Base-by-base conservation (phyloP, 2,797 vertebrate species). In the Cichlasoma orientale region DNA sequence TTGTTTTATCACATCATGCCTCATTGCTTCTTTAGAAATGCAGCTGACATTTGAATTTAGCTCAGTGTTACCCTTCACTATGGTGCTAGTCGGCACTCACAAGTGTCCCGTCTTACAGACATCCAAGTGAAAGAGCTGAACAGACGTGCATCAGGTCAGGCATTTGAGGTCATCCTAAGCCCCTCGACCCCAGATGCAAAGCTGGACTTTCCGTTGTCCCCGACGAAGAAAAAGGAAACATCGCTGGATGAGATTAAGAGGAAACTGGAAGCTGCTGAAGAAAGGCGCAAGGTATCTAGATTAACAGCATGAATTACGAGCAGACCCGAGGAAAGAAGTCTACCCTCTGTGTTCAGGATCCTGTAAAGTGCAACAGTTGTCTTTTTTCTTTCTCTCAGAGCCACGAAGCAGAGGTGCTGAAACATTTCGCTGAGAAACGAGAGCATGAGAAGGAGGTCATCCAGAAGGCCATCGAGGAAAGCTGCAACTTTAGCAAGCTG, bases 391-490 rank as follows among this genome's bases (percentile, higher is more conserved):
- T 55, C 66, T 71, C 10, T 21, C 79, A 99, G 98, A 97, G 96
- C 80, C 95, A 97, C 1, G 97, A 97, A 88, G 97, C 97, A 4
- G 97, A 97, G 33, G 95, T 98, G 61, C 92, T 97, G 90, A 99
- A 98, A 90, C 97, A 97, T 63, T 90, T 99, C 1, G 98, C 97
- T 0, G 97, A 98, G 92, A 97, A 98, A 79, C 88, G 97, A 23
- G 97, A 99, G 92, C 97, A 98, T 0, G 97, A 97, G 89, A 98
- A 97, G 78, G 97, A 98, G 80, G 98, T 99, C 85, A 95, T 97
- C 50, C 97, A 98, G 89, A 99, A 98, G 91, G 98, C 97, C 7
- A 94, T 96, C 7, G 96, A 98, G 59, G 97, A 98, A 79, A 97
- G 96, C 91, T 96, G 96, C 92, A 97, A 97, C 91, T 98, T 98